A percentile compares a stretch with the other conserved stretches of the same genome.
These are phyloP conservation scores for Leptodactylus fallax DNA, from an alignment of 2,797 vertebrate genomes.

Conservation along the genomic window DNA sequence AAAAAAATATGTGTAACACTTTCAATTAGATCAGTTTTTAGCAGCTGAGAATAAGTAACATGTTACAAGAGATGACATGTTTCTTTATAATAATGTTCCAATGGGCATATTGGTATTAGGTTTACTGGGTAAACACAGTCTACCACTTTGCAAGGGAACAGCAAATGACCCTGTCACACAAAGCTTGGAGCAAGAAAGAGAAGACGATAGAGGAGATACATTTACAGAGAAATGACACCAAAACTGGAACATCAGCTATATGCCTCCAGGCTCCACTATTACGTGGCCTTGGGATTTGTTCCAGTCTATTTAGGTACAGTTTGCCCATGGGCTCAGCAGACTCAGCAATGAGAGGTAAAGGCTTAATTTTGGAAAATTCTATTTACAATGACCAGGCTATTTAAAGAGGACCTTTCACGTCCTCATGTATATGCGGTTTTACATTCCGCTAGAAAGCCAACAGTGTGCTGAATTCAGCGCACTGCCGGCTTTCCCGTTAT, in stretches of 20 bases:
- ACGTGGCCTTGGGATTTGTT: not conserved
- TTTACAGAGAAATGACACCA: not conserved
- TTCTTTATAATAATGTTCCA: not conserved
- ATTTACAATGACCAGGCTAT: not conserved
- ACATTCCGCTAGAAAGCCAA: too few relatives aligned
- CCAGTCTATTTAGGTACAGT: not conserved
- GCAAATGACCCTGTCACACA: not conserved
- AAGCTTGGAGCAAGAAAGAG: not conserved
- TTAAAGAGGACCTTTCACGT: not conserved
- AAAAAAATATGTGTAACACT: not conserved
- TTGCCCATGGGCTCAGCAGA: not conserved
- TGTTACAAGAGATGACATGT: not conserved
- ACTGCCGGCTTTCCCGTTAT: too few relatives aligned
- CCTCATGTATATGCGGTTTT: too few relatives aligned
- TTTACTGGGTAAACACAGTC: not conserved
- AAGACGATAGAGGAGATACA: not conserved
- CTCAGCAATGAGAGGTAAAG: not conserved
- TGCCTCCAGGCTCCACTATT: not conserved
- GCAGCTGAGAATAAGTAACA: not conserved
- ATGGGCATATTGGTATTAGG: not conserved
- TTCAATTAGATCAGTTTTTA: slow-evolving; percentile 21
- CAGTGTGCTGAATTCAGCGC: too few relatives aligned
- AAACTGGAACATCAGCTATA: not conserved
- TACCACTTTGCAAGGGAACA: not conserved
- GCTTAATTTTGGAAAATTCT: not conserved